Evolutionary conservation across 1,140 invertebrate genomes (phyloP), one percentile per base, ranked within the genome.

Genomic region (Ceratitis capitata): DNA sequence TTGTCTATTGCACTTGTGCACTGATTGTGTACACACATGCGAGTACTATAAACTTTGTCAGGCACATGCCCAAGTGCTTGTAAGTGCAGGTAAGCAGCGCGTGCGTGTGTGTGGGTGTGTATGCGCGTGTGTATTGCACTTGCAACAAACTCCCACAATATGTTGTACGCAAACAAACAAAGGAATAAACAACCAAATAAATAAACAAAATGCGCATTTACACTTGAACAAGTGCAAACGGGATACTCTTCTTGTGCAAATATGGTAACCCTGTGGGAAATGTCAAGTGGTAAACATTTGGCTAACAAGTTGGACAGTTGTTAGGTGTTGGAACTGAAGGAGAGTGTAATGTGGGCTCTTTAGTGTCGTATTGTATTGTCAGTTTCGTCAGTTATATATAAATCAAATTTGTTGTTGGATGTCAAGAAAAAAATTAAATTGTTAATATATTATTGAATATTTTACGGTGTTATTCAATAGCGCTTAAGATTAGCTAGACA

Each of bases 151-250:
- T 78, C 69, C 39, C 39, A 78, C 69, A 45, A 47, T 39, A 78
- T 45, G 69, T 45, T 78, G 5, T 69, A 35, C 6, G n/a, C 39
- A 78, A 78, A 47, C 42, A 78, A 78, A 78, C 39, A 78, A 4
- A n/a, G 29, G 16, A 32, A 9, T 14, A 23, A 74, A n/a, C 35
- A 39, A 78, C 19, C 69, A 26, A 47, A 78, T 45, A 78, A 45
- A 78, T 32, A 78, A 78, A 78, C 42, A 45, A 78, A n/a, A 78
- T 14, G 39, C 23, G 39, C 35, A 78, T 78, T 78, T 78, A 26
- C 69, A 78, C 69, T 45, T 45, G 39, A 23, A 45, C 42, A 47
- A 45, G 69, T 26, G n/a, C n/a, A 78, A 14, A 78, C 69, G 39
- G 69, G 19, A 45, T 45, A 78, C 61, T 19, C 26, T 78, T 45